These are phyloP conservation scores for Brachyopa scutellaris DNA, from an alignment of 2,888 invertebrate species.

Conservation along the genomic window DNA sequence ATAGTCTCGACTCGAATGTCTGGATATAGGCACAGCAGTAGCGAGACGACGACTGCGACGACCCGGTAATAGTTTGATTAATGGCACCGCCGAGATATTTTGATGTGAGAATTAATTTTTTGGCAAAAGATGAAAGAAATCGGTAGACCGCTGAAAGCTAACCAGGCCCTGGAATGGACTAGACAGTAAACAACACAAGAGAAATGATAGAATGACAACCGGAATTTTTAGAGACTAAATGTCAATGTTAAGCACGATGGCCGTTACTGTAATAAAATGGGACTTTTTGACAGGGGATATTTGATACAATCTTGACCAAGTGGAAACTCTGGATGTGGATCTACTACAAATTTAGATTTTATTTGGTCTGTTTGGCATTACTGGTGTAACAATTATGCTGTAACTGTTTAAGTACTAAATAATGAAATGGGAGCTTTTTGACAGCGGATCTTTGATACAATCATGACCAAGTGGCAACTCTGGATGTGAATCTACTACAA, in stretches of 20 bases:
- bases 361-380: too few species aligned
- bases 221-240: constrained; percentile 37
- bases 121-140: constrained; percentile 63
- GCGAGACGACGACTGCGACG: constrained; percentile 26
- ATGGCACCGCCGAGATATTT: constrained; percentile 57
- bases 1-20: constrained; percentile 59
- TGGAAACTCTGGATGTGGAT: too few species aligned
- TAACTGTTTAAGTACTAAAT: too few species aligned
- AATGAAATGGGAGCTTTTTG: too few species aligned
- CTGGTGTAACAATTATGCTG: too few species aligned
- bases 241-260: constrained; percentile 69
- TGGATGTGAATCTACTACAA: too few species aligned
- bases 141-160: constrained; percentile 13
- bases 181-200: background rate
- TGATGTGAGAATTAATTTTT: constrained; percentile 70
- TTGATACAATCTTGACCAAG: too few species aligned
- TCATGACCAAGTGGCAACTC: too few species aligned
- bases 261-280: too few species aligned
- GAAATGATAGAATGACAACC: constrained; percentile 7
- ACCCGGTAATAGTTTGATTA: constrained; percentile 68
- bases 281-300: too few species aligned
- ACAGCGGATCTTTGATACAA: too few species aligned
- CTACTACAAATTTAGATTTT: too few species aligned
- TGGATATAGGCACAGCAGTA: constrained; percentile 40
- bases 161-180: background rate